A percentile compares a stretch with the other conserved stretches of the same genome.
Conservation (phyloP, 2,113 vertebrate species). For the Nerophis lumbriciformis region DNA sequence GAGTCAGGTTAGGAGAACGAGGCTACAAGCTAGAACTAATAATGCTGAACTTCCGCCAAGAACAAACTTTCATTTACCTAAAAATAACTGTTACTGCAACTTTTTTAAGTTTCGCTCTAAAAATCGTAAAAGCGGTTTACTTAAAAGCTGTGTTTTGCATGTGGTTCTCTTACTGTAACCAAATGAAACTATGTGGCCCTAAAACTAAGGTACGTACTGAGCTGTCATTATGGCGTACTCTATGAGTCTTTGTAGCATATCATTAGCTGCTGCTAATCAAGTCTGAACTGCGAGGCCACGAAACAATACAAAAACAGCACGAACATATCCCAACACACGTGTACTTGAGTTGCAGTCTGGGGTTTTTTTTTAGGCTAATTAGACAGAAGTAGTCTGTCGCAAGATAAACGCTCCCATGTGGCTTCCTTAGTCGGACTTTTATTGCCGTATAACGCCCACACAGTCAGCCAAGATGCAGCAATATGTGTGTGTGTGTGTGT, state of each 20-base stretch:
- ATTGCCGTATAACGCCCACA: slow-evolving; percentile 38
- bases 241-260: not conserved
- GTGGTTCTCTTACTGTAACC: too few relatives aligned
- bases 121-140: too few relatives aligned
- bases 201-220: too few relatives aligned
- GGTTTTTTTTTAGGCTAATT: slow-evolving; percentile 67
- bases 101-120: not conserved
- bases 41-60: too few relatives aligned
- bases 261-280: not conserved
- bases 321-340: slow-evolving; percentile 21
- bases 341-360: slow-evolving; percentile 53
- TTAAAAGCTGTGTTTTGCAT: not conserved
- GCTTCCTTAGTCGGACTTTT: slow-evolving; percentile 59
- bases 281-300: not conserved
- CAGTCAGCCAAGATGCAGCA: slow-evolving; percentile 10
- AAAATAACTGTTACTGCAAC: not conserved
- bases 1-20: too few relatives aligned
- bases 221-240: too few relatives aligned
- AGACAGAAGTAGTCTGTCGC: slow-evolving; percentile 68
- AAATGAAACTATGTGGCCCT: too few relatives aligned
- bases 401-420: slow-evolving; percentile 72
- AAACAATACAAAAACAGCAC: slow-evolving; percentile 4
- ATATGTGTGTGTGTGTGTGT: not conserved
- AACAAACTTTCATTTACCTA: too few relatives aligned
- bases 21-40: too few relatives aligned